Evolutionary conservation across 2,797 vertebrate species (phyloP).

Genomic region (Micropoecilia bifurca): DNA sequence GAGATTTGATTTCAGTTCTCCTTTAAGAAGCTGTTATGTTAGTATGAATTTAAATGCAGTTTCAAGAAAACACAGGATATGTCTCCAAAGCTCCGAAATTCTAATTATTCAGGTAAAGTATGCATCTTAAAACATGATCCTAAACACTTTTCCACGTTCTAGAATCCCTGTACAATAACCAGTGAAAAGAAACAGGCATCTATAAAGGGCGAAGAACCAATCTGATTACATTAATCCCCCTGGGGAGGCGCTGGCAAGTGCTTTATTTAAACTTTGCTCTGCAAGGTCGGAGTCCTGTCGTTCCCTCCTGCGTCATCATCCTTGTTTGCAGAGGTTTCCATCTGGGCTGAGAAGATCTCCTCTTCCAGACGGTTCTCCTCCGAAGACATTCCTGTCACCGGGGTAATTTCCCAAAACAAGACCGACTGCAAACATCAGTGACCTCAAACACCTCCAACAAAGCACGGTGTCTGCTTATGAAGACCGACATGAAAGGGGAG

Average conservation of each 20-base stretch:
- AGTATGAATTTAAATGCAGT: background rate
- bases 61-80: background rate
- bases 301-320: slow-evolving; percentile 51
- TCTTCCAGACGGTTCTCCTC: slow-evolving; percentile 41
- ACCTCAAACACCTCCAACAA: slow-evolving; percentile 36
- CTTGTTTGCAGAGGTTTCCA: slow-evolving; percentile 73
- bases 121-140: background rate
- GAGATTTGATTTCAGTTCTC: no score
- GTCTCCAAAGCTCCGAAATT: background rate
- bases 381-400: slow-evolving; percentile 53
- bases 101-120: background rate
- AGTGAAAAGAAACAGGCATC: slow-evolving; percentile 7
- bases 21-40: no score
- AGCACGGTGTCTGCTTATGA: slow-evolving; percentile 45
- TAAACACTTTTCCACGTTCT: background rate
- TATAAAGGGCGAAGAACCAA: background rate
- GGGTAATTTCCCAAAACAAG: slow-evolving; percentile 74
- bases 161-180: background rate
- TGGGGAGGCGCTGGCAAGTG: slow-evolving; percentile 1
- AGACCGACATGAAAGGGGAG: slow-evolving; percentile 49
- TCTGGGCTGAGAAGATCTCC: slow-evolving; percentile 43
- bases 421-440: slow-evolving; percentile 59
- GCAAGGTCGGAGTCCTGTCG: slow-evolving; percentile 27
- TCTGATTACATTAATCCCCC: slow-evolving; percentile 2
- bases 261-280: slow-evolving; percentile 28